phyloP scores from a whole-genome alignment of 2,888 invertebrate species.

The Rhagium mordax region DNA sequence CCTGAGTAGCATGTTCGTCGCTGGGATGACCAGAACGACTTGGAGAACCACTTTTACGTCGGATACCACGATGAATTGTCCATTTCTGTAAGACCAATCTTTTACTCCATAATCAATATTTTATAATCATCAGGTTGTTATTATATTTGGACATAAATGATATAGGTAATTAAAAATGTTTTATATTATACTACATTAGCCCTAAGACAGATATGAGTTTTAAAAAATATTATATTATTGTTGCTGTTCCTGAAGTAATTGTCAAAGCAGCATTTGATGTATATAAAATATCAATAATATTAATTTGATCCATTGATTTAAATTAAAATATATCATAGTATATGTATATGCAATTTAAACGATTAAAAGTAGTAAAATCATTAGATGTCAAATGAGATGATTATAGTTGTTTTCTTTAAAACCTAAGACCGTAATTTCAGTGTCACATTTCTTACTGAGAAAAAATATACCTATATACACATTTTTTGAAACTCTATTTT shows the following conservation, averaged over 20 bases:
- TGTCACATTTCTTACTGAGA: not conserved
- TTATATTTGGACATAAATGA: not conserved
- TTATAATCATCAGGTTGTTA: not conserved
- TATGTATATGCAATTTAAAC: not conserved
- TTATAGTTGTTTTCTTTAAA: not conserved
- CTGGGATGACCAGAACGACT: slow-evolving; percentile 72
- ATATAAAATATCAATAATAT: not conserved
- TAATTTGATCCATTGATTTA: too few species aligned
- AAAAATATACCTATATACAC: not conserved
- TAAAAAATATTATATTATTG: not conserved
- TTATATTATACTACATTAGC: not conserved
- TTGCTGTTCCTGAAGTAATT: not conserved
- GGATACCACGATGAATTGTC: slow-evolving; percentile 86
- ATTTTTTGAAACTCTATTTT: slow-evolving; percentile 14
- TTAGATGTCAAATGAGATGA: not conserved
- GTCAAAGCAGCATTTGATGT: not conserved
- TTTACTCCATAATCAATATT: slow-evolving; percentile 32
- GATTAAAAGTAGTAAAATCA: not conserved
- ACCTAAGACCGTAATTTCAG: not conserved
- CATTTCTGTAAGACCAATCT: slow-evolving; percentile 77
- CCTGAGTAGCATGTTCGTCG: slow-evolving; percentile 73
- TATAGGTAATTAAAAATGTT: not conserved
- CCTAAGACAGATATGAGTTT: not conserved
- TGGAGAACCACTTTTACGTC: slow-evolving; percentile 79
- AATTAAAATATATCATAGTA: too few species aligned